Evolutionary conservation across 2,797 vertebrate species (phyloP).

Genomic region (Leptatherina wallacei): DNA sequence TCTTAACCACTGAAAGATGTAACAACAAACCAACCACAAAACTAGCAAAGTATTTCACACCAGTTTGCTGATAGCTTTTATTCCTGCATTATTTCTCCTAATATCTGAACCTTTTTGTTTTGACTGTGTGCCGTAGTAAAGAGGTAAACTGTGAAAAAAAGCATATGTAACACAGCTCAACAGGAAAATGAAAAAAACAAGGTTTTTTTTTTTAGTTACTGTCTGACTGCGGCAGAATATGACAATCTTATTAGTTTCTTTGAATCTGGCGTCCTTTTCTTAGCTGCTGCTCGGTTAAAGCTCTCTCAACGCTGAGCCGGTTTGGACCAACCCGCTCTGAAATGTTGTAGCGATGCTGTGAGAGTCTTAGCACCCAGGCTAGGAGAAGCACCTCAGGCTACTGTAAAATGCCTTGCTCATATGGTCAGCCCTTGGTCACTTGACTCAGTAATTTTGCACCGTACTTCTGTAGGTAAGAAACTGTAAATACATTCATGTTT

Average conservation of each 20-base stretch:
- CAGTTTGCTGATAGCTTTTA: conserved; percentile 80
- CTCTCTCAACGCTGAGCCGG: conserved; percentile 53
- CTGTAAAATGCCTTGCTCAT: conserved; percentile 99
- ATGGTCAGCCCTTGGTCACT: conserved; percentile 91
- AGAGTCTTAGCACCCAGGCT: conserved; percentile 66
- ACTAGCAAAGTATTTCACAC: conserved; percentile 77
- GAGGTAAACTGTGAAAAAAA: conserved; percentile 91
- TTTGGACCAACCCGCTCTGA: conserved; percentile 28
- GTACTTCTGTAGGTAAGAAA: conserved; percentile 91
- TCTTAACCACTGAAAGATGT: conserved; percentile 91
- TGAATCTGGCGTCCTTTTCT: conserved; percentile 89
- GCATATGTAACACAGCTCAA: conserved; percentile 82
- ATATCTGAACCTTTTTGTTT: conserved; percentile 68
- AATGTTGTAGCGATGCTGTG: conserved; percentile 43
- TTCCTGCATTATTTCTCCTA: conserved; percentile 59
- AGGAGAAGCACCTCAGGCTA: conserved; percentile 84
- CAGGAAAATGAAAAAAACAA: conserved; percentile 70
- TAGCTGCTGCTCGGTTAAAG: conserved; percentile 63
- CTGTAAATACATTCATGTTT: conserved; percentile 99
- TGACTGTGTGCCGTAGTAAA: conserved; percentile 85
- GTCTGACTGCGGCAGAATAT: conserved; percentile 91
- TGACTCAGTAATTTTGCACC: conserved; percentile 96
- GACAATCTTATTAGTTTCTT: conserved; percentile 98
- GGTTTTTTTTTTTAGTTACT: conserved; percentile 91
- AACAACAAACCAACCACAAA: conserved; percentile 81